Base-by-base conservation (phyloP, 2,113 vertebrate genomes). In the Chroicocephalus ridibundus region DNA sequence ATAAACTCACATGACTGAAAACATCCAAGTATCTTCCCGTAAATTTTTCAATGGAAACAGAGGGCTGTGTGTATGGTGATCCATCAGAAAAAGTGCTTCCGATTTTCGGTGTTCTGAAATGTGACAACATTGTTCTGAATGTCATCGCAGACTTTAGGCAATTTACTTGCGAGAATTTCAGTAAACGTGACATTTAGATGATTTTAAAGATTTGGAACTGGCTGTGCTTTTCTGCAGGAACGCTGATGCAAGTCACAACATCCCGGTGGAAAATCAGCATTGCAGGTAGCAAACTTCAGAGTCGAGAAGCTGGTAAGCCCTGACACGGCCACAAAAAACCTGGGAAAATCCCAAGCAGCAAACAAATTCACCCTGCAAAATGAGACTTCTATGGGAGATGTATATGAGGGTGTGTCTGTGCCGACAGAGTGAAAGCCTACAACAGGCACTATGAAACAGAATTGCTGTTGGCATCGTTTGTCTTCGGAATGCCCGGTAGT, bases 391-490 rank as follows among this genome's bases (percentile, higher is more conserved):
- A 1, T 9, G 34, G 44, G 52, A 82, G 24, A 55, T 9, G 49
- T 9, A 2, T 9, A 8, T 2, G 2, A 57, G 16, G 2, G 20
- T 8, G 11, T 19, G 11, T 49, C 19, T 74, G 0, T 42, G 51
- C 44, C 0, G 0, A 40, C 3, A n/a, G 40, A 26, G 6, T 49
- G 36, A 52, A 52, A 29, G 22, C 17, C 36, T 66, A 5, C 18
- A 13, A n/a, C 2, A 18, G 21, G 49, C 11, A 31, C 38, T 34
- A 21, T 18, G 26, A 24, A 49, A 40, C 22, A n/a, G 27, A 66
- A 86, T 6, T 15, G 44, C 42, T 22, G 2, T 16, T n/a, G n/a
- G 26, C 34, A 21, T 46, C 5, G 2, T 38, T 47, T 51, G 38
- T 42, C 51, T 58, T 78, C 47, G 20, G 70, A 75, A 84, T 51